These are phyloP conservation scores for Aspidoscelis tigris DNA, from an alignment of 2,113 vertebrate genomes.

Conservation along the genomic window DNA sequence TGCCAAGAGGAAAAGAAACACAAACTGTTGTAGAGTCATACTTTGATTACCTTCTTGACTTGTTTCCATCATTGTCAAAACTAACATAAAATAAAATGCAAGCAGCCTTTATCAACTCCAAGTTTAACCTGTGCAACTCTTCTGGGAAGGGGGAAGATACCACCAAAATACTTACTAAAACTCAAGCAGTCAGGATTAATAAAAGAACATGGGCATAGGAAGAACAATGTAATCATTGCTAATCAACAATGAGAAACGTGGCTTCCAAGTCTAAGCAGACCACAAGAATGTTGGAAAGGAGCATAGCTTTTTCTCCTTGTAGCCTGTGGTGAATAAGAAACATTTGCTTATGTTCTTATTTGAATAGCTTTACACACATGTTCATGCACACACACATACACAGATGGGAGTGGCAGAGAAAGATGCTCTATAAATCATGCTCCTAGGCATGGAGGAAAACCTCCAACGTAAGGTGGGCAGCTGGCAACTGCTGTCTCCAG, in stretches of 20 bases:
- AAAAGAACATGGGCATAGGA: slow-evolving; percentile 49
- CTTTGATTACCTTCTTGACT: slow-evolving; percentile 43
- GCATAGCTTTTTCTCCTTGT: slow-evolving; percentile 59
- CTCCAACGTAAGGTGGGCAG: background rate
- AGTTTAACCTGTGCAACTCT: background rate
- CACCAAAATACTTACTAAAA: slow-evolving; percentile 32
- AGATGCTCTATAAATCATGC: slow-evolving; percentile 43
- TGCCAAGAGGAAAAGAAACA: slow-evolving; percentile 26
- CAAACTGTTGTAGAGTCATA: slow-evolving; percentile 10
- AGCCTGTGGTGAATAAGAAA: slow-evolving; percentile 56
- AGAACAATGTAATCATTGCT: slow-evolving; percentile 39
- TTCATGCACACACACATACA: too few species aligned
- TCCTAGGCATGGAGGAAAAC: slow-evolving; percentile 29
- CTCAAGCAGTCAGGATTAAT: slow-evolving; percentile 53
- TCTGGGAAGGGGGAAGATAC: background rate
- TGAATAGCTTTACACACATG: slow-evolving; percentile 28
- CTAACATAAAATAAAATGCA: slow-evolving; percentile 17
- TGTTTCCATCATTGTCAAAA: slow-evolving; percentile 47
- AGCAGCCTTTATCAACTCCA: slow-evolving; percentile 32
- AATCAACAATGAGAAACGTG: slow-evolving; percentile 36
- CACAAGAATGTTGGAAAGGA: slow-evolving; percentile 52
- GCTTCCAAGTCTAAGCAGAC: slow-evolving; percentile 46
- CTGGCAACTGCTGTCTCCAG: slow-evolving; percentile 44
- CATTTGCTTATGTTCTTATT: slow-evolving; percentile 63
- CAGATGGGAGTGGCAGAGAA: too few species aligned